phyloP scores from a whole-genome alignment of 2,888 invertebrate genomes.

The Orchesellides sinensis region DNA sequence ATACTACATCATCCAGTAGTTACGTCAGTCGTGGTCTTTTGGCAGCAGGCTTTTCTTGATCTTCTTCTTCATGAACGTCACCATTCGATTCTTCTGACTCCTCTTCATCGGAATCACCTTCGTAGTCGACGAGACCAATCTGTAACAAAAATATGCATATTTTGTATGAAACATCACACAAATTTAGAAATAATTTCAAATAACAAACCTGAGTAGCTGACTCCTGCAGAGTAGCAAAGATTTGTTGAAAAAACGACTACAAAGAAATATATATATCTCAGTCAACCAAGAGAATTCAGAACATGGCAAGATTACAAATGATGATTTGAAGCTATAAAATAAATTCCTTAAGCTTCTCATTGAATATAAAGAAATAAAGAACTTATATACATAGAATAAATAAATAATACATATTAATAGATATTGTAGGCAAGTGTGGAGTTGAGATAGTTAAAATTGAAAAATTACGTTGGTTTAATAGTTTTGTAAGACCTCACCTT shows the following conservation, averaged over 20 bases:
- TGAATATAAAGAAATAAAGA: too few relatives aligned
- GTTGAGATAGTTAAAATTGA: background rate
- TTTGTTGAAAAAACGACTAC: conserved; percentile 75
- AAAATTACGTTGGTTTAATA: background rate
- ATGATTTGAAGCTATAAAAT: too few relatives aligned
- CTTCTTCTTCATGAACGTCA: conserved; percentile 57
- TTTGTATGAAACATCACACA: conserved; percentile 59
- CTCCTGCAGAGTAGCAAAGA: conserved; percentile 75
- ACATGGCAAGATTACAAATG: background rate
- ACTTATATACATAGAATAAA: background rate
- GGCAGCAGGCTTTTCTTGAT: conserved; percentile 80
- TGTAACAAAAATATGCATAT: conserved; percentile 76
- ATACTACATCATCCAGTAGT: conserved; percentile 54
- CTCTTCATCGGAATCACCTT: conserved; percentile 95
- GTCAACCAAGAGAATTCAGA: conserved; percentile 48
- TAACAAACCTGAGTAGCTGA: conserved; percentile 75
- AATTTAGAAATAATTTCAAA: conserved; percentile 38
- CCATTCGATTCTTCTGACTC: conserved; percentile 72
- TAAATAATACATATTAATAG: too few relatives aligned
- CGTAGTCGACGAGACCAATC: conserved; percentile 95
- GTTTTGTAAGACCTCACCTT: too few relatives aligned
- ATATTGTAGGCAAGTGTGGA: too few relatives aligned
- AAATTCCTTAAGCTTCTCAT: too few relatives aligned
- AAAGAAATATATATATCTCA: conserved; percentile 66
- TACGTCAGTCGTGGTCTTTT: conserved; percentile 89